Conservation (phyloP, 2,113 vertebrate species). For the Sapayoa aenigma region DNA sequence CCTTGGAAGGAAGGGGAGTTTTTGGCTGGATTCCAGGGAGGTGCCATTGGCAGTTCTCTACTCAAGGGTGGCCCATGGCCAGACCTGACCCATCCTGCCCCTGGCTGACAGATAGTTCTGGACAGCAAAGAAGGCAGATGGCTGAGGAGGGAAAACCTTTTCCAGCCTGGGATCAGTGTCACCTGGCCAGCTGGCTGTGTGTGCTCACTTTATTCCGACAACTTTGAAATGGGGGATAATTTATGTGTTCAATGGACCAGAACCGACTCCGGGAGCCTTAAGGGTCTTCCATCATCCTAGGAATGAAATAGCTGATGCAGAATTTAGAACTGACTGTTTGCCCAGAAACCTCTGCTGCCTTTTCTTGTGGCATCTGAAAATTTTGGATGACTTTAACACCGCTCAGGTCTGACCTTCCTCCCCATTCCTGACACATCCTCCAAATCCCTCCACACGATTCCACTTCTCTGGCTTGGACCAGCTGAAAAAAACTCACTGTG, state of each 20-base stretch:
- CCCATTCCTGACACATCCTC: background rate
- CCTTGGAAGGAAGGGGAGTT: background rate
- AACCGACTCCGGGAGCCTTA: background rate
- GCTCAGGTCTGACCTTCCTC: background rate
- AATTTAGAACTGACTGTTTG: background rate
- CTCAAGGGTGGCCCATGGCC: background rate
- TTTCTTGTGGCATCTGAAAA: background rate
- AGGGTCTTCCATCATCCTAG: background rate
- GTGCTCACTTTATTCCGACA: background rate
- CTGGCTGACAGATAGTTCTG: background rate
- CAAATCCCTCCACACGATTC: background rate
- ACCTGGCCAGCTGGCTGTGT: background rate
- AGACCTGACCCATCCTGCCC: background rate
- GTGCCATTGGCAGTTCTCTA: background rate
- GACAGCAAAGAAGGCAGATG: constrained; percentile 29
- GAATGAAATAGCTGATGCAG: background rate
- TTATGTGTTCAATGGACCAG: background rate
- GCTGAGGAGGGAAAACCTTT: background rate
- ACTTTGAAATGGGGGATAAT: background rate
- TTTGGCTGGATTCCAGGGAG: background rate
- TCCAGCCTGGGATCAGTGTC: background rate
- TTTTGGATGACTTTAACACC: background rate
- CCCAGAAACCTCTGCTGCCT: background rate
- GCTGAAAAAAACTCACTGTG: background rate
- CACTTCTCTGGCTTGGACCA: background rate